Evolutionary conservation across 1,140 invertebrate genomes (phyloP), one percentile per base, ranked within the genome.

Genomic region (Proales similis): DNA sequence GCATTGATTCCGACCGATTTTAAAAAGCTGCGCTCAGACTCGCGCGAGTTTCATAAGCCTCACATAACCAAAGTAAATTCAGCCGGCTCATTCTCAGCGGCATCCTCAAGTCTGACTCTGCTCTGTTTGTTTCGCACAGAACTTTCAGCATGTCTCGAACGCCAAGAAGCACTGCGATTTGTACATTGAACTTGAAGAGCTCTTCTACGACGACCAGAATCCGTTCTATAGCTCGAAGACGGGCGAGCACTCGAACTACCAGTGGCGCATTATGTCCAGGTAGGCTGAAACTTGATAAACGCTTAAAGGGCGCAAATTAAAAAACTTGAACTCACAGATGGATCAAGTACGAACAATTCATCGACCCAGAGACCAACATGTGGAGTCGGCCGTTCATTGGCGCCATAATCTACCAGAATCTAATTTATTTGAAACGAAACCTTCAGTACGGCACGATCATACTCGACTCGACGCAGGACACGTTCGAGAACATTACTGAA

Each of bases 311-410:
- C n/a, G n/a, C n/a, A n/a, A n/a, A n/a, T n/a, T n/a, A n/a, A n/a
- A n/a, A n/a, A n/a, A n/a, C n/a, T n/a, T n/a, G n/a, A n/a, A n/a
- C n/a, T n/a, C n/a, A n/a, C n/a, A n/a, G 51, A 57, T 57, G 51
- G 51, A 57, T 57, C 19, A 57, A 57, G 29, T 57, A 57, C 26
- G 51, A 57, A 39, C 51, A 57, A 42, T 30, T 42, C 6, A 57
- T 57, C 17, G 51, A 57, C 19, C 51, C 33, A 4, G 51, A 57
- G 17, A 57, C 51, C 39, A 29, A 57, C 17, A 57, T 57, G 20
- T 57, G 51, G 51, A 42, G 36, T 4, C 39, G 45, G 17, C 51
- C 51, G 7, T 57, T 57, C 24, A 57, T 57, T 14, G 51, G 51
- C 19, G 51, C 51, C 6, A 29, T 57, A 26, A 42, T 30, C 17